phyloP scores from a whole-genome alignment of 2,797 vertebrate genomes.

The Serranus cabrilla region DNA sequence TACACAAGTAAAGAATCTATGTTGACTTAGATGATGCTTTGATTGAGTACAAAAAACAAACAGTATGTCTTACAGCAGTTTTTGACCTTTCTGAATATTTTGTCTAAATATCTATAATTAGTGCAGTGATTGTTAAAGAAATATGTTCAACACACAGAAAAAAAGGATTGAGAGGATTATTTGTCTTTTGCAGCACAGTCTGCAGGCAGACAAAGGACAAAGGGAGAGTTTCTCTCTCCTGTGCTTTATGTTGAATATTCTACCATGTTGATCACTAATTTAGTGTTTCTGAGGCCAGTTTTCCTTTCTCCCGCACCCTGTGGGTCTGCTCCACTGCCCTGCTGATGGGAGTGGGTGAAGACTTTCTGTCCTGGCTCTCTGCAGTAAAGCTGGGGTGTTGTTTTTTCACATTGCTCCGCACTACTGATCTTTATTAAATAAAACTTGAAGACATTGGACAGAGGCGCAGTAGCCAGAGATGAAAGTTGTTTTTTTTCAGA shows the following conservation, averaged over 20 bases:
- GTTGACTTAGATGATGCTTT: not conserved
- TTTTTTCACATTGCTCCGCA: constrained; percentile 59
- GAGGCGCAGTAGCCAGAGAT: constrained; percentile 27
- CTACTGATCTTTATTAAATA: constrained; percentile 63
- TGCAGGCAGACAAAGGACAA: not conserved
- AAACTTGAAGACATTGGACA: constrained; percentile 41
- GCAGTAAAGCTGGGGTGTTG: constrained; percentile 42
- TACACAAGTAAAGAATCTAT: not conserved
- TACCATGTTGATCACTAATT: constrained; percentile 41
- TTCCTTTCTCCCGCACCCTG: not conserved
- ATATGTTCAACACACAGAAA: not conserved
- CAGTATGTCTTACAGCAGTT: not conserved
- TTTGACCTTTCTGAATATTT: not conserved
- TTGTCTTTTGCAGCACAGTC: not conserved
- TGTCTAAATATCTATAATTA: constrained; percentile 5
- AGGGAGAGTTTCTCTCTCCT: not conserved
- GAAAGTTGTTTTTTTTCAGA: constrained; percentile 39
- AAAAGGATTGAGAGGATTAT: not conserved
- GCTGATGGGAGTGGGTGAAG: constrained; percentile 53
- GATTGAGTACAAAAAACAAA: not conserved
- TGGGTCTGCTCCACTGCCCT: constrained; percentile 56
- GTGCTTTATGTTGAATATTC: constrained; percentile 34
- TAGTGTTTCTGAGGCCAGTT: constrained; percentile 30
- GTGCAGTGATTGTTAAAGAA: not conserved
- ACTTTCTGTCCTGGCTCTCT: constrained; percentile 40